Evolutionary conservation across 2,888 invertebrate genomes (phyloP).

Genomic region (Torymus texanus): DNA sequence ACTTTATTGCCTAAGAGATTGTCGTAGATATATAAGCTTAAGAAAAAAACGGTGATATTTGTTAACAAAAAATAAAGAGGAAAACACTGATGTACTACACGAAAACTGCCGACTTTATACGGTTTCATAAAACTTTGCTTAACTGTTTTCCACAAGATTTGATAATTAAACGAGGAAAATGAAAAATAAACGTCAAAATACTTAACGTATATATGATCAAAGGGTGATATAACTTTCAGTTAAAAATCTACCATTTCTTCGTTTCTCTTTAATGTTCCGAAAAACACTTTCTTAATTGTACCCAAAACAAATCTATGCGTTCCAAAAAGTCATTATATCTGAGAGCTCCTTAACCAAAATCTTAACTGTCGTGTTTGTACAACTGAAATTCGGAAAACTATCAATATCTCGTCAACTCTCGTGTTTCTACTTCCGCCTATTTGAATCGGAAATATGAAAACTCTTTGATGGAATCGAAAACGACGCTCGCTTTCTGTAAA

Average conservation of each 20-base stretch:
- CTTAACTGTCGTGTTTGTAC: neutral
- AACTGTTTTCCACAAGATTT: slow-evolving; percentile 11
- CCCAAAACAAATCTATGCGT: no score
- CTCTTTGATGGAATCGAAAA: neutral
- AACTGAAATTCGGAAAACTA: neutral
- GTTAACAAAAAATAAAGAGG: neutral
- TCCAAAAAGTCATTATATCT: no score
- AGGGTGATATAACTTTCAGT: no score
- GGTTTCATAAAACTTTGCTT: slow-evolving; percentile 30
- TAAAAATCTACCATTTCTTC: no score
- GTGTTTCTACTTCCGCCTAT: no score
- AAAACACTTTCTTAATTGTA: no score
- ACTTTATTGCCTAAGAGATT: neutral
- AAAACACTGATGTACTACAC: slow-evolving; percentile 14
- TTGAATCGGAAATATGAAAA: neutral
- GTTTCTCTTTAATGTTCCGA: no score
- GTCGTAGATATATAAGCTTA: neutral
- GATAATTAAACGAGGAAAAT: slow-evolving; percentile 20
- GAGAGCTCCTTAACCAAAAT: neutral
- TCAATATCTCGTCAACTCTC: neutral
- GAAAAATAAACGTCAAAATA: neutral
- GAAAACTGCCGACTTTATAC: slow-evolving; percentile 48
- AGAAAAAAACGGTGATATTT: neutral
- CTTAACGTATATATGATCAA: no score
- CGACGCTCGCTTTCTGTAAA: slow-evolving; percentile 40